Conservation (phyloP, 2,113 vertebrate genomes). For the Promerops cafer region DNA sequence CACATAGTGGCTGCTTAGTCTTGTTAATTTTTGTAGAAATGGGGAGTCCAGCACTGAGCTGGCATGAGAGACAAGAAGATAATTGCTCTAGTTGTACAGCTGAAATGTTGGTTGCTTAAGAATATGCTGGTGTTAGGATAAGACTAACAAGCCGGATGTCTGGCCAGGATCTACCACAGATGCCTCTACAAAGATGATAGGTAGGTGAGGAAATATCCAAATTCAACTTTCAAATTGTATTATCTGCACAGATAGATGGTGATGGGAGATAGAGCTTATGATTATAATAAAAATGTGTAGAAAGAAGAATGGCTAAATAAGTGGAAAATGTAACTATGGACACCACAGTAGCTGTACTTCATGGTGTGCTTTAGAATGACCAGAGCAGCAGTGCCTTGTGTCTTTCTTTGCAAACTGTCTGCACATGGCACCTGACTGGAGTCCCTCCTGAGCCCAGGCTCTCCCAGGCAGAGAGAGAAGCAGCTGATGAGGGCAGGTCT, state of each 20-base stretch:
- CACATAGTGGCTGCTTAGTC: neutral
- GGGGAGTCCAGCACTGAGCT: neutral
- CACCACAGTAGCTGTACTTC: neutral
- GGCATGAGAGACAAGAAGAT: neutral
- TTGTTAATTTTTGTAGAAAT: neutral
- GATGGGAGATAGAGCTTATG: neutral
- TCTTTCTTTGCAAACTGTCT: neutral
- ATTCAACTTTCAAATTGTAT: neutral
- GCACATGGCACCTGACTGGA: neutral
- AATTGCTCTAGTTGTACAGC: neutral
- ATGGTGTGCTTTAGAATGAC: neutral
- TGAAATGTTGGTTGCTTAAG: neutral
- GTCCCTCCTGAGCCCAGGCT: neutral
- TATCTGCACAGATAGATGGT: fast-evolving
- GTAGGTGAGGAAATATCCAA: neutral
- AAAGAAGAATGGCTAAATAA: neutral
- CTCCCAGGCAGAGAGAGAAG: neutral
- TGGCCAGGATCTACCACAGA: neutral
- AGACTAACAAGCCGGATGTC: neutral
- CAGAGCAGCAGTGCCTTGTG: neutral
- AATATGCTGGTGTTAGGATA: neutral
- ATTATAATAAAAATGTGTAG: neutral
- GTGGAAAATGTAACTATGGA: neutral
- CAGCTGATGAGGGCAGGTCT: neutral
- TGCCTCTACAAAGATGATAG: neutral